phyloP scores from a whole-genome alignment of 2,113 vertebrate genomes.

The Epinephelus lanceolatus region DNA sequence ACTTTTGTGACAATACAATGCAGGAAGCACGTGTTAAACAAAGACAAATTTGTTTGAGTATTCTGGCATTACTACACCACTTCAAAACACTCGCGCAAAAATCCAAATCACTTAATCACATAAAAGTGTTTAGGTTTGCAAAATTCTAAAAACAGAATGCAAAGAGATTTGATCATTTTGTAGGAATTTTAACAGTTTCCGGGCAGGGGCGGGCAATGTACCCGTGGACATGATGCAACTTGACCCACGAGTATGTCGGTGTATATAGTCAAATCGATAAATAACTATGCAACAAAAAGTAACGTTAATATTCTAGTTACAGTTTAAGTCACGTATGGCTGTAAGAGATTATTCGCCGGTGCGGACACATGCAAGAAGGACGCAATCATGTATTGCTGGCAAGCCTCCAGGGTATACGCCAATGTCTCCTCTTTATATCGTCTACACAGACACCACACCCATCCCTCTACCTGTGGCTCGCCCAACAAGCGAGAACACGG shows the following conservation, averaged over 20 bases:
- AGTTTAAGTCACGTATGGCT: too few relatives aligned
- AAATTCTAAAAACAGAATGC: background rate
- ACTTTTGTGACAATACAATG: too few relatives aligned
- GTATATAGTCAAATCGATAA: background rate
- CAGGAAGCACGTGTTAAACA: background rate
- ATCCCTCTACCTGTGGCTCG: conserved; percentile 72
- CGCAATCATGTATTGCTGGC: background rate
- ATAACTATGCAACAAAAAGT: background rate
- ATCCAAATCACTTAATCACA: background rate
- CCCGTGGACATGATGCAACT: background rate
- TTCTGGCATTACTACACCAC: background rate
- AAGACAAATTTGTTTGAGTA: background rate
- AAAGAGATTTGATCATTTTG: background rate
- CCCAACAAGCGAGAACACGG: conserved; percentile 18
- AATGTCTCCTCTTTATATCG: background rate
- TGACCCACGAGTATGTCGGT: too few relatives aligned
- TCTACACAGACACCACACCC: conserved; percentile 71
- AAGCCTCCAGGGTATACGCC: background rate
- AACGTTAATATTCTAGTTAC: background rate
- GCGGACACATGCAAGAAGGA: background rate
- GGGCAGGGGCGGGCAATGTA: background rate
- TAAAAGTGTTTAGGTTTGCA: background rate
- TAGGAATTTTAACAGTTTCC: background rate
- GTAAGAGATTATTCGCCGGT: too few relatives aligned
- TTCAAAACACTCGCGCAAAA: background rate